Base-by-base conservation (phyloP, 1,140 invertebrate genomes). In the Drosophila equinoxialis region DNA sequence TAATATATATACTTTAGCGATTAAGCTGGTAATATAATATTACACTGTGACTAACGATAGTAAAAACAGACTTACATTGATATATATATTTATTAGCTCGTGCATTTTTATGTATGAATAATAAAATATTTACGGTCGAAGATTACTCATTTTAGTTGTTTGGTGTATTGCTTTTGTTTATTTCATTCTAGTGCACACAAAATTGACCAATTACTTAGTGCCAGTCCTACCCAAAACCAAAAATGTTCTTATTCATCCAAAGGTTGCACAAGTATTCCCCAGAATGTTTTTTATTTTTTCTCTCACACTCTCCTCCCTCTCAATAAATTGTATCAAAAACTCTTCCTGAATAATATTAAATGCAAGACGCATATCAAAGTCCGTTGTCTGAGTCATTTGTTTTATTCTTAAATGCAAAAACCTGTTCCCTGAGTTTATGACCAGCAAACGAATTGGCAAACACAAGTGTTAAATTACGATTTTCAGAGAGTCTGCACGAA, bases 401-500 rank as follows among this genome's bases (percentile, higher is more conserved):
- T 11, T 51, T 51, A 10, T 51, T 51, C 6, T 51, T 39, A 5
- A 13, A n/a, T 13, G 11, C 37, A 20, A 23, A 37, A 37, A 59
- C 57, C 55, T 14, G 55, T 58, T 58, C 33, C 6, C 33, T 37
- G 39, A 35, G 30, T 10, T 65, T 8, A 20, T 39, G 33, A 11
- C 10, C 57, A 54, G 6, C 17, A 20, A 6, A 7, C n/a, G 42
- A 45, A 30, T 45, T 61, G 23, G 59, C 51, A 51, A 48, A 8
- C 72, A 39, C 55, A 54, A 68, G 75, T 71, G 67, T 74, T 77
- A 74, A 77, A 66, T 35, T 30, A 23, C 60, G 23, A 59, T 17
- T 59, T 17, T 11, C 17, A 37, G 30, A 45, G 45, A 62, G 60
- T 62, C 10, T 20, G 39, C 60, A 23, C 41, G 41, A 62, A 14